Base-by-base conservation (phyloP, 2,888 invertebrate species). In the Leptinotarsa haldemani region DNA sequence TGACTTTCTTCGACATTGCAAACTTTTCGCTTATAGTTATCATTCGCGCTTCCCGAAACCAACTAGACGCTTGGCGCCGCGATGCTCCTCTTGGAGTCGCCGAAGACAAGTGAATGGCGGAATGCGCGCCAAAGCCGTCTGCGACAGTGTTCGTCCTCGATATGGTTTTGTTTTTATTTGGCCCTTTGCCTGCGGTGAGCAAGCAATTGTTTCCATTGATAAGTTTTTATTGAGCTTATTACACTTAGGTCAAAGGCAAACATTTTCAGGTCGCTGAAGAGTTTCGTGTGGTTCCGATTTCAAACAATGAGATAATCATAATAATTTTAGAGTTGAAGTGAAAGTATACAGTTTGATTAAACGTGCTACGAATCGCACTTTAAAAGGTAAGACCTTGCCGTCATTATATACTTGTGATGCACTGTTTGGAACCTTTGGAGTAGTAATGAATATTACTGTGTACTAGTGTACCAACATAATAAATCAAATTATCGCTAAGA, bases 31-130 rank as follows among this genome's bases (percentile, higher is more conserved):
- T 40, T 12, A 13, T 18, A 47, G 30, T 40, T 40, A n/a, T 56
- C 65, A 30, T 52, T 70, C 65, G 72, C 74, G 74, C 70, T 64
- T 67, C 74, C 22, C 70, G 79, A 71, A 75, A 69, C 56, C 74
- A 75, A 77, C 76, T 78, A 70, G 76, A 74, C 74, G 76, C 66
- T 65, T 46, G 67, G 77, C 77, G 77, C 74, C 78, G 78, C 74
- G 77, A 80, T 76, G 78, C 74, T 69, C 74, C 74, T 71, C 76
- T 71, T 74, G 48, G 70, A 75, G 75, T 73, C 76, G 73, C 77
- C 65, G 73, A 74, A 70, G 68, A 75, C 25, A 58, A 65, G 66
- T 69, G 71, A 74, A 69, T 65, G 56, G 63, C 58, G 40, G 63
- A 65, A 66, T 72, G 76, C 74, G 76, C 76, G 70, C 61, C 61